A percentile compares a stretch with the other conserved stretches of the same genome.
These are phyloP conservation scores for Cepaea nemoralis DNA, from an alignment of 1,140 invertebrate genomes.

Conservation along the genomic window DNA sequence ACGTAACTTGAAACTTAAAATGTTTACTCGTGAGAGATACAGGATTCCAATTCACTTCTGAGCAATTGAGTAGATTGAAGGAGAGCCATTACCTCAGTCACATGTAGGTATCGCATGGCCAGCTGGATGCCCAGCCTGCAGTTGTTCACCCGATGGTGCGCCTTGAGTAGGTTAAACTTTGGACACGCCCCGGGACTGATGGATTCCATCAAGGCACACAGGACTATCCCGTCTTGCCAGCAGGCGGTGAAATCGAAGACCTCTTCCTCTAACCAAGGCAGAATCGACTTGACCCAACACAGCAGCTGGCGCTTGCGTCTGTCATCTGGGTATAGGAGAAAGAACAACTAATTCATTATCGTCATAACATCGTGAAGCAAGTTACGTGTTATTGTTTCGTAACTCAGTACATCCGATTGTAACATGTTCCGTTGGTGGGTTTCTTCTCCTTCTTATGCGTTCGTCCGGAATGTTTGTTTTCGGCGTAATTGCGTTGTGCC, in stretches of 20 bases:
- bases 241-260: constrained; percentile 61
- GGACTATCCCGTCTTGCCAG: constrained; percentile 70
- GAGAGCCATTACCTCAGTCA: constrained; percentile 62
- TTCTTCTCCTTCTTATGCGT: no score
- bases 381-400: no score
- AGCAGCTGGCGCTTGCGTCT: constrained; percentile 46
- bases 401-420: no score
- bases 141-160: constrained; percentile 68
- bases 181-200: constrained; percentile 69
- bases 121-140: constrained; percentile 68
- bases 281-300: constrained; percentile 50
- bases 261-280: constrained; percentile 49
- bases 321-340: constrained; percentile 40
- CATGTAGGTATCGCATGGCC: constrained; percentile 62
- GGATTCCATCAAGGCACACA: constrained; percentile 70
- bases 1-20: no score
- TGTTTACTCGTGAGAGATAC: no score
- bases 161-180: constrained; percentile 64
- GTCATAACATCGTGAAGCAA: no score
- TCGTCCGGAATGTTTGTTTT: no score
- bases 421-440: no score
- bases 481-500: no score
- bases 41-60: no score
- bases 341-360: no score
- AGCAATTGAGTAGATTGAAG: no score